These are phyloP conservation scores for Oxyruncus cristatus DNA, from an alignment of 2,113 vertebrate genomes.

Conservation along the genomic window DNA sequence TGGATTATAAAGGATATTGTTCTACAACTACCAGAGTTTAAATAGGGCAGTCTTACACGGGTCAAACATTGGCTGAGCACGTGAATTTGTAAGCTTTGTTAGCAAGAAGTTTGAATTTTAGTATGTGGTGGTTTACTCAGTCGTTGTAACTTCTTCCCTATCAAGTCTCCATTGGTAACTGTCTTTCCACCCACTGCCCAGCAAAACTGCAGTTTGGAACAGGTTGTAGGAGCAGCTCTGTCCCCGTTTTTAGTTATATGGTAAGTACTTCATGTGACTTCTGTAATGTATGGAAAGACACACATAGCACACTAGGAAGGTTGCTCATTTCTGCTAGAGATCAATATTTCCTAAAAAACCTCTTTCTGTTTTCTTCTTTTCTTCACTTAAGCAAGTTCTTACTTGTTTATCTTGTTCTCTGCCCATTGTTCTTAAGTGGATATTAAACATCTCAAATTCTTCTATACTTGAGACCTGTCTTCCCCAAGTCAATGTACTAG, in stretches of 20 bases:
- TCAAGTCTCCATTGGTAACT: not conserved
- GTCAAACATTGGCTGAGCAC: not conserved
- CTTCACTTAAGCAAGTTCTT: not conserved
- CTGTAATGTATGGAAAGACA: not conserved
- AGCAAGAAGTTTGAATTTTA: not conserved
- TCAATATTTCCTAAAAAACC: not conserved
- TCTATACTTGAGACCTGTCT: not conserved
- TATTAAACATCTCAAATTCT: not conserved
- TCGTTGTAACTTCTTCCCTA: not conserved
- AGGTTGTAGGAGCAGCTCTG: not conserved
- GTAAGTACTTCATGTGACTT: not conserved
- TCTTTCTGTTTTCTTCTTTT: not conserved
- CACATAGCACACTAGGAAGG: fast-evolving
- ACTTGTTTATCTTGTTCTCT: not conserved
- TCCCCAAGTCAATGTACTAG: not conserved
- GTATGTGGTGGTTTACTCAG: not conserved
- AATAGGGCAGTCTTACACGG: not conserved
- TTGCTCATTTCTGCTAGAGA: not conserved
- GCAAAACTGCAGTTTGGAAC: not conserved
- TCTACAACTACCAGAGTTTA: not conserved
- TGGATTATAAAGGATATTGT: not conserved
- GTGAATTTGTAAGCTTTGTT: not conserved
- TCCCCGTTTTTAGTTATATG: not conserved
- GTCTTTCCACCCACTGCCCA: not conserved
- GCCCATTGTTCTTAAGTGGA: not conserved